Conservation (phyloP, 35 echinoderm and acorn worm species). For the Patiria miniata region DNA sequence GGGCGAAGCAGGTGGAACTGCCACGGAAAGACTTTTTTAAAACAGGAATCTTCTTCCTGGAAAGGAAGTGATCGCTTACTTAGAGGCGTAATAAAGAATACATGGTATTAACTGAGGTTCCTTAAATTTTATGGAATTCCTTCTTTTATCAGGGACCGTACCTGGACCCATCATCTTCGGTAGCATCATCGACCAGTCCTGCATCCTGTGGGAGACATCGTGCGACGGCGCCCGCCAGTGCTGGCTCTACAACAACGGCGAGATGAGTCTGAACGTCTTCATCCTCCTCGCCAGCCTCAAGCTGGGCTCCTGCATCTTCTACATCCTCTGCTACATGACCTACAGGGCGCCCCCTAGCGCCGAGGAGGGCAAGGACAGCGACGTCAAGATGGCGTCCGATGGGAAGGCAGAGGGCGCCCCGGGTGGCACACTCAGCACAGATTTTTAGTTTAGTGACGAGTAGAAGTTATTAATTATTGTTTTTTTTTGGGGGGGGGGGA, state of each 20-base stretch:
- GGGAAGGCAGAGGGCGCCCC: not conserved
- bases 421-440: not conserved
- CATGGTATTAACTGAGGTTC: too few relatives aligned
- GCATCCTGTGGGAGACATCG: constrained; percentile 72
- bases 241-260: constrained; percentile 72
- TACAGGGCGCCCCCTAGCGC: constrained; percentile 63
- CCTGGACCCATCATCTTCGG: constrained; percentile 85
- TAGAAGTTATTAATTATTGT: too few relatives aligned
- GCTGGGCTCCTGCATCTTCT: constrained; percentile 32
- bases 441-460: not conserved
- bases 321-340: constrained; percentile 28
- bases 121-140: not conserved
- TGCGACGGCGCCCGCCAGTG: constrained; percentile 59
- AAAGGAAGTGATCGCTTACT: too few relatives aligned
- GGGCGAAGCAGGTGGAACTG: too few relatives aligned
- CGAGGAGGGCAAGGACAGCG: constrained; percentile 5
- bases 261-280: constrained; percentile 46
- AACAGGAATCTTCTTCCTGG: too few relatives aligned
- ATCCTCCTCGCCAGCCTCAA: constrained; percentile 35
- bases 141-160: constrained; percentile 65
- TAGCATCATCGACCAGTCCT: constrained; percentile 65
- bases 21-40: too few relatives aligned
- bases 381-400: not conserved
- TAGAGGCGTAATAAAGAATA: too few relatives aligned
- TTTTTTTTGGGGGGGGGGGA: too few relatives aligned